Base-by-base conservation (phyloP, 1,140 invertebrate genomes). In the Battus philenor region DNA sequence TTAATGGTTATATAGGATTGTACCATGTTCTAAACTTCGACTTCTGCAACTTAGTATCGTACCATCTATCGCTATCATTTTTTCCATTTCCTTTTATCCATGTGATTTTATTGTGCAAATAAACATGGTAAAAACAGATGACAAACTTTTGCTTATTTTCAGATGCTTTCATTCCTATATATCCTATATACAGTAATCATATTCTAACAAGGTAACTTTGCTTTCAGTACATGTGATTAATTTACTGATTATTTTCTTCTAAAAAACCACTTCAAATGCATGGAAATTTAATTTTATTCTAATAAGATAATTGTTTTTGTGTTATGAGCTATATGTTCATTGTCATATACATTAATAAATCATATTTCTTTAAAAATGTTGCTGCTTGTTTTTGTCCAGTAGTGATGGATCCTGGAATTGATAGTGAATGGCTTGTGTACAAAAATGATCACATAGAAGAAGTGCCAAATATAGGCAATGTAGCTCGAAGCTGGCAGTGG, bases 401-500 rank as follows among this genome's bases (percentile, higher is more conserved):
- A 41, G 63, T 54, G 44, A 84, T 84, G 80, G 75, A 84, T 68
- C 75, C 77, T 59, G 53, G 64, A 26, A 63, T 76, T 32, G 72
- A 77, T 33, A 73, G 48, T 68, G 77, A 81, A 51, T 84, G 77
- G 75, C 59, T 81, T 44, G 62, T 57, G 8, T 68, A 50, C 33
- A 84, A 81, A 55, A 68, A 70, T 62, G 74, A 81, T 44, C 59
- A 67, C 29, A 57, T 78, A 51, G 76, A 80, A 15, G 77, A 81
- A 31, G 39, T 49, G 9, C 64, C 56, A 29, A 67, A 49, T 57
- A 47, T 71, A 24, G 80, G 74, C 16, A 84, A 82, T 50, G 50
- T 79, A 54, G 69, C 69, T 33, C 59, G 71, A 1, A 82, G 75
- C 45, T 85, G 74, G 75, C 75, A 79, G 46, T 82, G 69, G 73